Evolutionary conservation across 2,888 invertebrate genomes (phyloP).

Genomic region (Taenaris catops): DNA sequence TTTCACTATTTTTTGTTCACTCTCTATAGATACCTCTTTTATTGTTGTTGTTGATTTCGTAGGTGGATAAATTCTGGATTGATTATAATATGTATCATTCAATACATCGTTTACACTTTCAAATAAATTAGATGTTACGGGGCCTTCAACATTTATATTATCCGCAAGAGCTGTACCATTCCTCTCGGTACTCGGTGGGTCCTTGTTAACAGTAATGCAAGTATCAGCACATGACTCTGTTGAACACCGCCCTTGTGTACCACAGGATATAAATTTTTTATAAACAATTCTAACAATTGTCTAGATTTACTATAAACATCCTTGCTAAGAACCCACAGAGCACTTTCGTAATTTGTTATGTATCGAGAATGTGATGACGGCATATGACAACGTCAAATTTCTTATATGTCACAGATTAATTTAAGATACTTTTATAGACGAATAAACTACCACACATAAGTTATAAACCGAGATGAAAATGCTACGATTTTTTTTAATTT

Average conservation of each 20-base stretch:
- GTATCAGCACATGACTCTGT: constrained; percentile 40
- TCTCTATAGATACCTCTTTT: constrained; percentile 1
- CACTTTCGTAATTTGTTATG: too few relatives aligned
- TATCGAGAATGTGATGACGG: too few relatives aligned
- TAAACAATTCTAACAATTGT: too few relatives aligned
- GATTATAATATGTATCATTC: constrained; percentile 1
- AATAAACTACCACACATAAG: too few relatives aligned
- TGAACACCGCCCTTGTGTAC: constrained; percentile 45
- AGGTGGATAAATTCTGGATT: not conserved
- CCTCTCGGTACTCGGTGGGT: constrained; percentile 24
- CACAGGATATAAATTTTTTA: constrained; percentile 51
- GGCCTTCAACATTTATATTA: too few relatives aligned
- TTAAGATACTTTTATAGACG: too few relatives aligned
- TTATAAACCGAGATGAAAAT: too few relatives aligned
- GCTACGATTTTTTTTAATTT: too few relatives aligned
- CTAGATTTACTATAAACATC: too few relatives aligned
- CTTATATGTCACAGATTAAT: too few relatives aligned
- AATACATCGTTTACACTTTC: not conserved
- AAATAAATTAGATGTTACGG: not conserved
- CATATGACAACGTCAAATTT: too few relatives aligned
- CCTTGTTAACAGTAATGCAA: constrained; percentile 50
- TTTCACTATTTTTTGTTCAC: constrained; percentile 8
- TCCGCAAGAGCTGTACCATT: not conserved
- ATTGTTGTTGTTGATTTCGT: constrained; percentile 2
- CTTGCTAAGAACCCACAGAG: too few relatives aligned